These are phyloP conservation scores for Sphaerophoria taeniata DNA, from an alignment of 2,888 invertebrate species.

Conservation along the genomic window DNA sequence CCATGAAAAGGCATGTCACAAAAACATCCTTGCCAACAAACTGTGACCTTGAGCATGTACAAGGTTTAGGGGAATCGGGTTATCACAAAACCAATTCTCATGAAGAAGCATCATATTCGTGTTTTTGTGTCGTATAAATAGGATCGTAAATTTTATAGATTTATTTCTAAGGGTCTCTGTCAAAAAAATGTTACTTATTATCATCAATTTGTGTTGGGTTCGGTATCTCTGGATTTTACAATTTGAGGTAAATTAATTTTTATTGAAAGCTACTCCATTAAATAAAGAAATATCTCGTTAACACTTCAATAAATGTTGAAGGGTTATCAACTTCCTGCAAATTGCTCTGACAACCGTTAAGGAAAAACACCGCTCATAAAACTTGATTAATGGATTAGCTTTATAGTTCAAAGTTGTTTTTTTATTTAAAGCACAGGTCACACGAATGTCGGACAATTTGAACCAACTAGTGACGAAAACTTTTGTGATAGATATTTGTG, in stretches of 20 bases:
- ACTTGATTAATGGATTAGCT: neutral
- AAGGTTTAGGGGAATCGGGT: neutral
- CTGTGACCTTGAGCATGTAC: constrained; percentile 15
- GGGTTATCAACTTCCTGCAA: constrained; percentile 16
- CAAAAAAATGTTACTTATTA: too few relatives aligned
- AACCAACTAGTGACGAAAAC: too few relatives aligned
- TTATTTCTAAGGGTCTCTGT: too few relatives aligned
- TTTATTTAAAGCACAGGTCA: neutral
- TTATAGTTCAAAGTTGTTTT: neutral
- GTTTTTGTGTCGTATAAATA: too few relatives aligned
- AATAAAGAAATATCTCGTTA: constrained; percentile 1
- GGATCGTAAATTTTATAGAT: too few relatives aligned
- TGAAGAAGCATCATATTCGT: too few relatives aligned
- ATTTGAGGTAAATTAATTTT: constrained; percentile 10
- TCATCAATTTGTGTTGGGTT: too few relatives aligned
- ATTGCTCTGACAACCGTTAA: neutral
- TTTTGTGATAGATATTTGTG: too few relatives aligned
- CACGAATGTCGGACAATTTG: too few relatives aligned
- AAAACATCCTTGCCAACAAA: constrained; percentile 18
- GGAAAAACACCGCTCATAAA: neutral
- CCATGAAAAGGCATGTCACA: neutral
- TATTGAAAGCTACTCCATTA: neutral
- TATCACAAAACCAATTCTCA: neutral
- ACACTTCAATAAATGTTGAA: constrained; percentile 4
- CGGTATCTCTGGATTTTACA: neutral